A percentile compares a stretch with the other conserved stretches of the same genome.
phyloP scores from a whole-genome alignment of 2,888 invertebrate species.

The Eremobia ochroleuca region DNA sequence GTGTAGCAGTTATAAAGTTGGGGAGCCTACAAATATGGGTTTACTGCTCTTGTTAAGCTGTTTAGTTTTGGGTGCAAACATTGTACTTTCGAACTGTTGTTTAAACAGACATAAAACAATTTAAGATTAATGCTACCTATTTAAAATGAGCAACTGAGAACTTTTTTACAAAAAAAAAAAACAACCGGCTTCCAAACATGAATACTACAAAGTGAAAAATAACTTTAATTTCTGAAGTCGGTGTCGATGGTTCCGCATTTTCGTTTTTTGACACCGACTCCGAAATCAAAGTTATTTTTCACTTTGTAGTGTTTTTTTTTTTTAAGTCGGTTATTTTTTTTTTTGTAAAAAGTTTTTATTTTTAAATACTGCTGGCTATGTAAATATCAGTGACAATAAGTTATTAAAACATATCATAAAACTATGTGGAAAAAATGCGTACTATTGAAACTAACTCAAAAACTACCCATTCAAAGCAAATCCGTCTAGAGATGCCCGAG shows the following conservation, averaged over 20 bases:
- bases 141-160: constrained; percentile 4
- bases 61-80: constrained; percentile 53
- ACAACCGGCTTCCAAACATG: not conserved
- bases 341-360: too few species aligned
- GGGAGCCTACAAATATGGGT: constrained; percentile 49
- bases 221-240: too few species aligned
- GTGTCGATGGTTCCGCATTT: too few species aligned
- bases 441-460: too few species aligned
- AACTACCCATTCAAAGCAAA: too few species aligned
- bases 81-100: constrained; percentile 35
- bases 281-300: not conserved
- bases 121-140: constrained; percentile 24
- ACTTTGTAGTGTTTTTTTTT: not conserved
- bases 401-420: too few species aligned
- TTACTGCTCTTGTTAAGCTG: constrained; percentile 58
- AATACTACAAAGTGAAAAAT: too few species aligned
- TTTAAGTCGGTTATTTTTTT: too few species aligned
- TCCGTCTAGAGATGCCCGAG: too few species aligned
- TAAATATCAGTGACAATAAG: too few species aligned
- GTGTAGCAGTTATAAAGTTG: constrained; percentile 58
- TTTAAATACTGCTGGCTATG: too few species aligned
- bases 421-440: too few species aligned
- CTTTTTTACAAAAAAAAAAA: not conserved
- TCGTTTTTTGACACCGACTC: not conserved
- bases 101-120: constrained; percentile 34